Conservation (phyloP, 1,140 invertebrate genomes). For the Bombus sibiricus region DNA sequence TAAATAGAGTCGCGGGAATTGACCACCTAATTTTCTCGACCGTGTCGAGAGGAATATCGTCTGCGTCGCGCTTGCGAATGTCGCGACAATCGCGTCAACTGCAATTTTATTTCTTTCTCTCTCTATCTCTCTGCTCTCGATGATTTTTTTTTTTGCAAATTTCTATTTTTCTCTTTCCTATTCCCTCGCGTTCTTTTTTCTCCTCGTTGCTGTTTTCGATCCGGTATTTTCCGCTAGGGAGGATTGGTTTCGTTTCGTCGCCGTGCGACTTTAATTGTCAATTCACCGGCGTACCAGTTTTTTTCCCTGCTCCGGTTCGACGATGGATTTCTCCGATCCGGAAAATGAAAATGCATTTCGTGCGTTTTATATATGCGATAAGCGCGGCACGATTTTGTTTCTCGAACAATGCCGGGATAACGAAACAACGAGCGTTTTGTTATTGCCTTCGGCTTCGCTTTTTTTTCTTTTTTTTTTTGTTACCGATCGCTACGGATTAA, state of each 20-base stretch:
- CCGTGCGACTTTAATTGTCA: conserved; percentile 16
- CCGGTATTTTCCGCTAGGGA: conserved; percentile 9
- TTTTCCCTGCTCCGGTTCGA: not conserved
- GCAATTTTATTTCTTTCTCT: not conserved
- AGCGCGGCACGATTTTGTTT: conserved; percentile 12
- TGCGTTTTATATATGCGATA: conserved; percentile 12
- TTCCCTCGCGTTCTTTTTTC: not conserved
- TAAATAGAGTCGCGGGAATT: conserved; percentile 34
- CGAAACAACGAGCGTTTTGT: not conserved
- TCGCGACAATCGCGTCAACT: conserved; percentile 6
- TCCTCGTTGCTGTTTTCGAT: conserved; percentile 5
- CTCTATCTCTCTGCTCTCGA: not conserved
- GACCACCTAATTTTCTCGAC: conserved; percentile 25
- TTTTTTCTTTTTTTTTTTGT: not conserved
- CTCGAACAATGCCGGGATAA: not conserved
- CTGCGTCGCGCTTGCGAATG: not conserved
- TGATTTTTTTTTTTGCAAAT: not conserved
- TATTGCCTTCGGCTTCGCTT: not conserved
- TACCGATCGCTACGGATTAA: not conserved
- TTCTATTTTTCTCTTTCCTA: not conserved
- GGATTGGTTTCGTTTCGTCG: conserved; percentile 29
- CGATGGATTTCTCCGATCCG: conserved; percentile 23
- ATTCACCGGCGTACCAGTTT: conserved; percentile 26
- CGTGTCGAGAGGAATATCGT: conserved; percentile 3
- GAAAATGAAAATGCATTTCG: conserved; percentile 34